Conservation (phyloP, 1,140 invertebrate genomes). For the Chlorops oryzae region DNA sequence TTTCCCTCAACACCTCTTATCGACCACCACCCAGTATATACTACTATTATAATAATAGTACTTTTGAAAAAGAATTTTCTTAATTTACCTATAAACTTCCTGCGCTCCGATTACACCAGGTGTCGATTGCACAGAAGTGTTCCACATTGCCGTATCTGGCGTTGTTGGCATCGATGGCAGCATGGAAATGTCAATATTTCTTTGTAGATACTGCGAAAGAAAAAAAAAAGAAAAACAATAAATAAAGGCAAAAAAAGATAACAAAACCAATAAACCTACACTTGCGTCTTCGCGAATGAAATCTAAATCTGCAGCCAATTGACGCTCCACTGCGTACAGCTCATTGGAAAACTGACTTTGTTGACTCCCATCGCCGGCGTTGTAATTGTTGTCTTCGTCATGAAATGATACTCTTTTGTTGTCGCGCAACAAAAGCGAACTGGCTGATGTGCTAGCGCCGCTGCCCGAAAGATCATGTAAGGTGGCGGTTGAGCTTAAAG, state of each 20-base stretch:
- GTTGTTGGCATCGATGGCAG: conserved; percentile 54
- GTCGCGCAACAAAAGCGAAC: conserved; percentile 35
- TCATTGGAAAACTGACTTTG: conserved; percentile 13
- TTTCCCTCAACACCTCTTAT: too few species aligned
- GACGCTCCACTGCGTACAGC: conserved; percentile 2
- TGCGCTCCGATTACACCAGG: conserved; percentile 91
- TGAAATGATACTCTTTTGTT: conserved; percentile 68
- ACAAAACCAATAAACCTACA: conserved; percentile 52
- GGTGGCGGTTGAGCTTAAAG: too few species aligned
- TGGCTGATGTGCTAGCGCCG: conserved; percentile 17
- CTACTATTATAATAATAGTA: too few species aligned
- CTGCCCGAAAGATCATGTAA: too few species aligned
- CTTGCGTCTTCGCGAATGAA: conserved; percentile 72
- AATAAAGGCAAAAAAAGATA: background rate
- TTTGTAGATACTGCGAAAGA: conserved; percentile 23
- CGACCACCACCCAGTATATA: too few species aligned
- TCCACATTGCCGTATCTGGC: conserved; percentile 54
- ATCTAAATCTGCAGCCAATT: conserved; percentile 48
- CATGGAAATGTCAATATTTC: conserved; percentile 36
- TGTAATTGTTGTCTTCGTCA: conserved; percentile 56
- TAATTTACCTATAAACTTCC: conserved; percentile 77
- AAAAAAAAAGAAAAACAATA: conserved; percentile 17
- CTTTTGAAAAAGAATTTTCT: conserved; percentile 7
- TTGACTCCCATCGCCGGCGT: conserved; percentile 12
- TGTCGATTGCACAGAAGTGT: conserved; percentile 56